Percentiles rank a stretch among this genome's conserved stretches.
phyloP scores from a whole-genome alignment of 2,888 invertebrate genomes.

The Campopleginae sp. region DNA sequence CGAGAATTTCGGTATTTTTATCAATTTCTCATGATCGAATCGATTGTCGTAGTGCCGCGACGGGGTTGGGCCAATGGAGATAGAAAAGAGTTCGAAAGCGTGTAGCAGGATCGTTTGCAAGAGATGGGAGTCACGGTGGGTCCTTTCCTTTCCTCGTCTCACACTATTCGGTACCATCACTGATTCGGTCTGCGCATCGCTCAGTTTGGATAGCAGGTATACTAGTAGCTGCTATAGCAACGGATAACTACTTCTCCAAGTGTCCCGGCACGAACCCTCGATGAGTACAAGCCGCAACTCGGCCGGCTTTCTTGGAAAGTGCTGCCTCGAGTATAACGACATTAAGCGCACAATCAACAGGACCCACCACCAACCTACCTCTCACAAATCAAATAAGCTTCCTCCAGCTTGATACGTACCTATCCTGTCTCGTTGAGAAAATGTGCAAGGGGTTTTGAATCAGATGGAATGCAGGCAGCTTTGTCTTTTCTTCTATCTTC shows the following conservation, averaged over 20 bases:
- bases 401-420: conserved; percentile 75
- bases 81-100: conserved; percentile 37
- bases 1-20: conserved; percentile 11
- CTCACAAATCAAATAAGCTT: conserved; percentile 80
- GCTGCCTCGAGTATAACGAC: conserved; percentile 74
- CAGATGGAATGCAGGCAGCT: conserved; percentile 54
- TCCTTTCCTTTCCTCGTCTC: conserved; percentile 5
- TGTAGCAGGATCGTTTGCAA: conserved; percentile 33
- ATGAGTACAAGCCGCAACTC: conserved; percentile 55
- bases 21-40: conserved; percentile 52
- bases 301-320: conserved; percentile 61
- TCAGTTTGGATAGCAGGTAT: conserved; percentile 45
- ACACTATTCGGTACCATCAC: conserved; percentile 47
- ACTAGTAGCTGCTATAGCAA: conserved; percentile 43
- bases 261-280: conserved; percentile 62
- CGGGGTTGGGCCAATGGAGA: neutral
- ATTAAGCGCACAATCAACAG: conserved; percentile 82
- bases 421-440: conserved; percentile 73
- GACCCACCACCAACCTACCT: conserved; percentile 71
- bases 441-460: conserved; percentile 3
- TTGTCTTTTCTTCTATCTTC: conserved; percentile 55
- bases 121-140: conserved; percentile 63
- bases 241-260: conserved; percentile 51
- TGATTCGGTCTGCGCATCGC: conserved; percentile 45
- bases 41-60: conserved; percentile 24